phyloP scores from a whole-genome alignment of 2,888 invertebrate genomes.

The Hemistola chrysoprasaria region DNA sequence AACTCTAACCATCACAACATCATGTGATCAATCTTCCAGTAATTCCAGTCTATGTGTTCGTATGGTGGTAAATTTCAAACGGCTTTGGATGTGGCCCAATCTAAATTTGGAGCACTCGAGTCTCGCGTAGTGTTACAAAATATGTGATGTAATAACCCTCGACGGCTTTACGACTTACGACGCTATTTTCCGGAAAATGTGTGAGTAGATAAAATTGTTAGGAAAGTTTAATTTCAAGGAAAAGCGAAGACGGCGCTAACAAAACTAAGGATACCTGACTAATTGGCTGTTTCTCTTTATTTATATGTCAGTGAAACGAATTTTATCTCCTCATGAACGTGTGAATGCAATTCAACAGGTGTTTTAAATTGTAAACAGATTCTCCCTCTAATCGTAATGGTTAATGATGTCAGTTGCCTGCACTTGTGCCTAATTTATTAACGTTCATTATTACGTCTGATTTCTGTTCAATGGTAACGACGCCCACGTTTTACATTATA shows the following conservation, averaged over 20 bases:
- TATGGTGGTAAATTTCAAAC: slow-evolving; percentile 27
- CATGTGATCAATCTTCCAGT: slow-evolving; percentile 8
- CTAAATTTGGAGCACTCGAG: slow-evolving; percentile 68
- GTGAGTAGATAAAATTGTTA: slow-evolving; percentile 41
- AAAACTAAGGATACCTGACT: slow-evolving; percentile 1
- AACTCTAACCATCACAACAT: neutral
- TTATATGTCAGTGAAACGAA: slow-evolving; percentile 16
- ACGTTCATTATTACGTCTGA: slow-evolving; percentile 2
- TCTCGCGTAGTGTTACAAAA: slow-evolving; percentile 65
- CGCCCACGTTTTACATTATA: slow-evolving; percentile 13
- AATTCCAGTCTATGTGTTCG: slow-evolving; percentile 22
- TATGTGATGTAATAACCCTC: slow-evolving; percentile 68
- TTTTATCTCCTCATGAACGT: slow-evolving; percentile 6
- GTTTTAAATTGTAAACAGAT: slow-evolving; percentile 21
- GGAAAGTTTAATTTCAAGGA: slow-evolving; percentile 23
- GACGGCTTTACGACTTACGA: slow-evolving; percentile 46
- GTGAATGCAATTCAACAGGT: slow-evolving; percentile 22
- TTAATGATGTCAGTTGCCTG: slow-evolving; percentile 7
- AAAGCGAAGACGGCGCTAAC: slow-evolving; percentile 5
- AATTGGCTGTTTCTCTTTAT: slow-evolving; percentile 6
- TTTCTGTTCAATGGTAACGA: slow-evolving; percentile 5
- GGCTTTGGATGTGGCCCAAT: slow-evolving; percentile 39
- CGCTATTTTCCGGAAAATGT: slow-evolving; percentile 46
- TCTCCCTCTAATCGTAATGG: slow-evolving; percentile 3
- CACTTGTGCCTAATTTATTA: slow-evolving; percentile 6